phyloP scores from a whole-genome alignment of 1,140 invertebrate species.

The Sycophila sp. region DNA sequence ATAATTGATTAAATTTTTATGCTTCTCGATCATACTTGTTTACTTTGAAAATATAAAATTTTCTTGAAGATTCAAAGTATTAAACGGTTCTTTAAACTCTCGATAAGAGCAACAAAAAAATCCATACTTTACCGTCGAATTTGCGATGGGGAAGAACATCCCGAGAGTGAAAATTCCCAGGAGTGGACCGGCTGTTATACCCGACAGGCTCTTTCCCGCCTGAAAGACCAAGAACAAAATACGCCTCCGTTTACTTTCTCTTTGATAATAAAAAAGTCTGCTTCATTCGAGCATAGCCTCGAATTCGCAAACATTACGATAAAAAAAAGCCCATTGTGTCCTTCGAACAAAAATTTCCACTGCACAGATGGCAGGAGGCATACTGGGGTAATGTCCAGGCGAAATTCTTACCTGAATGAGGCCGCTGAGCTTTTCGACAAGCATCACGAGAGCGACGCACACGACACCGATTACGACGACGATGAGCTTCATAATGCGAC shows the following conservation, averaged over 20 bases:
- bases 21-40: no score
- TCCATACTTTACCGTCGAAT: conserved; percentile 69
- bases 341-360: no score
- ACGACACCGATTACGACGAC: conserved; percentile 72
- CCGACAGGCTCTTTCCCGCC: conserved; percentile 73
- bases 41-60: no score
- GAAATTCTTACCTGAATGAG: conserved; percentile 69
- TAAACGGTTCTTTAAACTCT: conserved; percentile 1
- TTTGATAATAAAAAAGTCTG: neutral
- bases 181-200: conserved; percentile 79
- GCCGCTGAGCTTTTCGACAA: conserved; percentile 76
- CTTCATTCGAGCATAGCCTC: no score
- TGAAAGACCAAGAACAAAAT: conserved; percentile 44
- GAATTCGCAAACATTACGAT: no score
- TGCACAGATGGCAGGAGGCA: no score
- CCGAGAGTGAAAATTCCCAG: conserved; percentile 82
- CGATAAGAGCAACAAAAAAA: no score
- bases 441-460: conserved; percentile 74
- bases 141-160: conserved; percentile 79
- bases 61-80: no score
- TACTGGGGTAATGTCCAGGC: neutral
- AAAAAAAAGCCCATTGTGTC: no score
- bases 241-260: neutral
- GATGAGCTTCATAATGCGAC: conserved; percentile 75
- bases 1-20: no score